Conservation (phyloP, 2,113 vertebrate species). For the Pteronura brasiliensis region DNA sequence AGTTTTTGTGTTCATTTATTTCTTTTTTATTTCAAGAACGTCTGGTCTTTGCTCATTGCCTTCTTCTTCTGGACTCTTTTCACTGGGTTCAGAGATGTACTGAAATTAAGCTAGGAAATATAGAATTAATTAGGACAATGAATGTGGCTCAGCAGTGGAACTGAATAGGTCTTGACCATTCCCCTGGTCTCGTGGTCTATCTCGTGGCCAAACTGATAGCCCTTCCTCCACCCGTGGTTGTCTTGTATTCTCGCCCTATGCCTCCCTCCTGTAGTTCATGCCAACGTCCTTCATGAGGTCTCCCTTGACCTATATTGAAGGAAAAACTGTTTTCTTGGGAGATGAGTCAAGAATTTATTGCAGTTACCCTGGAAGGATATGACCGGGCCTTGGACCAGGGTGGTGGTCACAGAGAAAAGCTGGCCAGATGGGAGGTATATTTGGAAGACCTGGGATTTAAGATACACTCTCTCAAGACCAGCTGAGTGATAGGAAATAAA, state of each 20-base stretch:
- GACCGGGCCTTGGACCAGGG: background rate
- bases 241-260: background rate
- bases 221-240: background rate
- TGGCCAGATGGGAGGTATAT: background rate
- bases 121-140: background rate
- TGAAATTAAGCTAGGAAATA: background rate
- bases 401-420: background rate
- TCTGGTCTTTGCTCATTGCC: background rate
- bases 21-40: background rate
- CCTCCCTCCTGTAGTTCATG: background rate
- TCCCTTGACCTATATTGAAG: background rate
- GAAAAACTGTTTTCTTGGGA: background rate
- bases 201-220: background rate
- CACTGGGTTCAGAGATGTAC: background rate
- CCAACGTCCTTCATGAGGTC: accelerated
- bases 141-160: background rate
- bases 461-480: background rate
- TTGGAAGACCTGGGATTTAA: background rate
- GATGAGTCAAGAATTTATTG: background rate
- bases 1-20: background rate
- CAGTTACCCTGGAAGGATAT: background rate
- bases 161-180: background rate
- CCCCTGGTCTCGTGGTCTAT: background rate
- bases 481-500: background rate
- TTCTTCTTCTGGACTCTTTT: background rate